Percentiles rank a stretch among this genome's conserved stretches.
Evolutionary conservation across 2,797 vertebrate genomes (phyloP).

Genomic region (Emys orbicularis): DNA sequence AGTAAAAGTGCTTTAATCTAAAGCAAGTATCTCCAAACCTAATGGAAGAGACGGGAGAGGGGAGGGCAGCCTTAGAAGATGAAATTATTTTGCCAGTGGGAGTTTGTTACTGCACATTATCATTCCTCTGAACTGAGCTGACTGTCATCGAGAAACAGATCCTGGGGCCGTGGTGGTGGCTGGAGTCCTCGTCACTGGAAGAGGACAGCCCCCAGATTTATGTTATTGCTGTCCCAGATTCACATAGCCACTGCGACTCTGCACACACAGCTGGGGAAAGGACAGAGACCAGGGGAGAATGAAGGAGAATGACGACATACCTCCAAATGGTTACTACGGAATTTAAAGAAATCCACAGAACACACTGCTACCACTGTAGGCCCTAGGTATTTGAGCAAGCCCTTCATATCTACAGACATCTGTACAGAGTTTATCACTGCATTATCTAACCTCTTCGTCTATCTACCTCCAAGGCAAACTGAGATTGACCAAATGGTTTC

Average conservation of each 20-base stretch:
- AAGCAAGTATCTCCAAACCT: constrained; percentile 54
- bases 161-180: neutral
- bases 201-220: neutral
- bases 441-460: neutral
- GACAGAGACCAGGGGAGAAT: neutral
- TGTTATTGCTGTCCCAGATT: constrained; percentile 2
- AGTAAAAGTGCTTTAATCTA: constrained; percentile 59
- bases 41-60: constrained; percentile 15
- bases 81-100: constrained; percentile 2
- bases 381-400: rapidly evolving
- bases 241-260: neutral
- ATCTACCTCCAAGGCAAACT: neutral
- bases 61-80: neutral
- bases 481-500: neutral
- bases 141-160: neutral
- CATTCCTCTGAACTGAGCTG: neutral
- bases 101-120: neutral
- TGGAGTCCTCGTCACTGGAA: neutral
- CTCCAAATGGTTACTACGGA: rapidly evolving
- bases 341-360: neutral
- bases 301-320: neutral
- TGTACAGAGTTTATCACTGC: rapidly evolving
- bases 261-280: neutral
- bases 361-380: neutral
- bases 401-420: neutral